Conservation (phyloP, 64 coral and sea anemone genomes). For the Pocillopora verrucosa region DNA sequence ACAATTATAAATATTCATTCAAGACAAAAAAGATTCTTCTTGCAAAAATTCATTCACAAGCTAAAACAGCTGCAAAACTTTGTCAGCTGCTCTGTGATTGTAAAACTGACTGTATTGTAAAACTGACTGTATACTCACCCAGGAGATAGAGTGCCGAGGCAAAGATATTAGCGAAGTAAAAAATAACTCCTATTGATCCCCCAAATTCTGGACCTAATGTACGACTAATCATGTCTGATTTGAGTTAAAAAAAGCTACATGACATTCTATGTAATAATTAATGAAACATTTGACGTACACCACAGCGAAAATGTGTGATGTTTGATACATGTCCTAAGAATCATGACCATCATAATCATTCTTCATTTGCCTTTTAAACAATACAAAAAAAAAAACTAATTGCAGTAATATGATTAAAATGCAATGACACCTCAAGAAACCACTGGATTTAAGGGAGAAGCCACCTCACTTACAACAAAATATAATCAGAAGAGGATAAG, state of each 20-base stretch:
- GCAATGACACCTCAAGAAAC: no score
- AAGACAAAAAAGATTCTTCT: no score
- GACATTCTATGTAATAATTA: background rate
- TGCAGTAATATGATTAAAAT: no score
- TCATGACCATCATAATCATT: background rate
- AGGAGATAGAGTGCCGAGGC: conserved; percentile 84
- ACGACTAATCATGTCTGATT: conserved; percentile 92
- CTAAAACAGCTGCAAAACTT: no score
- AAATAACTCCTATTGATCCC: conserved; percentile 97
- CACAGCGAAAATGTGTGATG: background rate
- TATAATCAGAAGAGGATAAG: no score
- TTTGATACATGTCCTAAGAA: background rate
- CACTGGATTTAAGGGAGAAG: no score
- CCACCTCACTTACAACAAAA: no score
- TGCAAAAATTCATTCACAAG: no score
- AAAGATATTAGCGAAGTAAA: conserved; percentile 98
- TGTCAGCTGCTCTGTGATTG: no score
- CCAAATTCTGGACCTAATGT: conserved; percentile 98
- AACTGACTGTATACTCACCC: conserved; percentile 49
- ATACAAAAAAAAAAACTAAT: no score
- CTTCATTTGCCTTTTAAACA: no score
- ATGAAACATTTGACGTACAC: background rate
- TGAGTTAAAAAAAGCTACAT: conserved; percentile 1
- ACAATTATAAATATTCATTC: no score
- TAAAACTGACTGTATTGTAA: background rate